Percentiles rank a stretch among this genome's conserved stretches.
Conservation (phyloP, 2,113 vertebrate species). For the pig (Sus scrofa) region DNA sequence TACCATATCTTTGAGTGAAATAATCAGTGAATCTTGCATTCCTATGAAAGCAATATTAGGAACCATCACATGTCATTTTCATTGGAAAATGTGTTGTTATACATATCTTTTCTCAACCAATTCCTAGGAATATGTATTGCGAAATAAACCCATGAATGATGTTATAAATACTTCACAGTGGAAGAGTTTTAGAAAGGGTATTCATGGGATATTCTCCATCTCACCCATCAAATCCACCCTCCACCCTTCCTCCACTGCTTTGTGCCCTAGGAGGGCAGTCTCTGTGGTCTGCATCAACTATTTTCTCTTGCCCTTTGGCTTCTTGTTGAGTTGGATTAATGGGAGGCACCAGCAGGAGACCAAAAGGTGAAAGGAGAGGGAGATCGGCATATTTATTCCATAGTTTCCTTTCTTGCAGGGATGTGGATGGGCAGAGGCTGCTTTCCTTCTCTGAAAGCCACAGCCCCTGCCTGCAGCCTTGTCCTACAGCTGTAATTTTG, state of each 20-base stretch:
- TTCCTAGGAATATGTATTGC: background rate
- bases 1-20: background rate
- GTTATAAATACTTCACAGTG: background rate
- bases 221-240: background rate
- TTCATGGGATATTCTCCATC: background rate
- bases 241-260: background rate
- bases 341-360: background rate
- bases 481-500: background rate
- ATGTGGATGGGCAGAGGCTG: background rate
- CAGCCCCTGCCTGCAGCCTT: background rate
- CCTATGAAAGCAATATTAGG: slow-evolving; percentile 5
- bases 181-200: background rate
- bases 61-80: background rate
- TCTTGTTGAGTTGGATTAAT: background rate
- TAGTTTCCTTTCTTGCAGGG: background rate
- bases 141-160: background rate
- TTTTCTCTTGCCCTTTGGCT: background rate
- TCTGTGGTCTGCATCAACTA: background rate
- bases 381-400: background rate
- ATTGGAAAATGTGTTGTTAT: background rate
- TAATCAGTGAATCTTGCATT: slow-evolving; percentile 12
- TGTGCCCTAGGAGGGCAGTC: background rate
- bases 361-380: background rate
- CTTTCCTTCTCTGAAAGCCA: background rate
- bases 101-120: background rate